Base-by-base conservation (phyloP, 2,888 invertebrate genomes). In the Drosophila quinaria region DNA sequence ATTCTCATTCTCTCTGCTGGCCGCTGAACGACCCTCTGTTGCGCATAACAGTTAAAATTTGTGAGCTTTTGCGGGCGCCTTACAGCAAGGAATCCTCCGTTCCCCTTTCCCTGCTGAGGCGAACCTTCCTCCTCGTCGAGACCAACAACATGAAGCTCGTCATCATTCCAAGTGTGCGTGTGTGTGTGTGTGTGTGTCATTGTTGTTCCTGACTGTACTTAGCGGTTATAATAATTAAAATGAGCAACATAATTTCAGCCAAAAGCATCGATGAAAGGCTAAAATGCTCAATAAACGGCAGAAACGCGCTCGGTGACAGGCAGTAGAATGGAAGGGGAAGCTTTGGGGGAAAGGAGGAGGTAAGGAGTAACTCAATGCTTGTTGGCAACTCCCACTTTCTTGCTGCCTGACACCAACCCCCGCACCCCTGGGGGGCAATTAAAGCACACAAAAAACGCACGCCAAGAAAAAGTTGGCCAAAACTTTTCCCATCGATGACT, bases 201-300 rank as follows among this genome's bases (percentile, higher is more conserved):
- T 84, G 79, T 74, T 74, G 42, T 62, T 63, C 52, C 56, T 66
- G 68, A 47, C 70, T 68, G 74, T 79, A 78, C 73, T 89, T 87
- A 81, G 89, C 79, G 87, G 89, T 87, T 87, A 72, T 87, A 87
- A 84, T 86, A 89, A 90, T 90, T 90, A 84, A 88, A 90, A 89
- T 84, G 81, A 87, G 87, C 80, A 81, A 89, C 88, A 84, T 87
- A 87, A 90, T 86, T 88, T 88, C 74, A 68, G 84, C 61, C 74
- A 76, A 83, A 88, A 90, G 87, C 89, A 89, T 88, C 79, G 87
- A 88, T 88, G 87, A 90, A 88, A 89, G 78, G 74, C 87, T 80
- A 78, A 85, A 89, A 80, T 84, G 89, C 89, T 78, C 89, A 86
- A 84, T 84, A 89, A 89, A 87, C 86, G 88, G 60, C 71, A 76